These are phyloP conservation scores for Conchocele bisecta DNA, from an alignment of 2,888 invertebrate species.

Conservation along the genomic window DNA sequence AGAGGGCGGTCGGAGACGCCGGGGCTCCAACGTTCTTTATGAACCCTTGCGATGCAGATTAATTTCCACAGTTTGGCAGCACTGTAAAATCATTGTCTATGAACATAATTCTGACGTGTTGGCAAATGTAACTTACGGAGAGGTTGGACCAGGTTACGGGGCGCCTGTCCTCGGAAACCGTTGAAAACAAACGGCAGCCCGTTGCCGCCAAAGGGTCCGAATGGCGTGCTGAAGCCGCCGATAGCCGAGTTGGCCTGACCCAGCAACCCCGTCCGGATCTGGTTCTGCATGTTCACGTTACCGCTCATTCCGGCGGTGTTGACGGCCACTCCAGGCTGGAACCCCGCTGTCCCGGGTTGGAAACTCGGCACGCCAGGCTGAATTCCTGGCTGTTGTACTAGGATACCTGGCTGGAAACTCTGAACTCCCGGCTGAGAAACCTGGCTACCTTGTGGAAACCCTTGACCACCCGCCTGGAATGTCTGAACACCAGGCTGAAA, in stretches of 20 bases:
- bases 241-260: not conserved
- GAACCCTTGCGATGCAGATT: too few relatives aligned
- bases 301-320: not conserved
- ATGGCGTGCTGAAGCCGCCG: conserved; percentile 1
- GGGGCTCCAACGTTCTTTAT: too few relatives aligned
- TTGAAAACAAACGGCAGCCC: too few relatives aligned
- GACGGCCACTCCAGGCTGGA: not conserved
- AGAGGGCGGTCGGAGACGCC: too few relatives aligned
- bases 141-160: too few relatives aligned
- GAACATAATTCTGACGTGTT: too few relatives aligned
- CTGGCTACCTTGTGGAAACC: too few relatives aligned
- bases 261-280: too few relatives aligned
- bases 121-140: too few relatives aligned
- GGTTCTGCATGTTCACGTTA: not conserved
- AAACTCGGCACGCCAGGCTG: not conserved
- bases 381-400: not conserved
- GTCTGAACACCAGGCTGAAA: not conserved
- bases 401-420: not conserved
- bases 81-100: too few relatives aligned
- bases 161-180: too few relatives aligned
- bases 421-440: not conserved
- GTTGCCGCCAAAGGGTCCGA: not conserved
- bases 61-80: too few relatives aligned
- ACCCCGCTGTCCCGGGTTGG: not conserved
- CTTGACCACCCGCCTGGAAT: not conserved